phyloP scores from a whole-genome alignment of 2,797 vertebrate genomes.

The Cynopterus sphinx region DNA sequence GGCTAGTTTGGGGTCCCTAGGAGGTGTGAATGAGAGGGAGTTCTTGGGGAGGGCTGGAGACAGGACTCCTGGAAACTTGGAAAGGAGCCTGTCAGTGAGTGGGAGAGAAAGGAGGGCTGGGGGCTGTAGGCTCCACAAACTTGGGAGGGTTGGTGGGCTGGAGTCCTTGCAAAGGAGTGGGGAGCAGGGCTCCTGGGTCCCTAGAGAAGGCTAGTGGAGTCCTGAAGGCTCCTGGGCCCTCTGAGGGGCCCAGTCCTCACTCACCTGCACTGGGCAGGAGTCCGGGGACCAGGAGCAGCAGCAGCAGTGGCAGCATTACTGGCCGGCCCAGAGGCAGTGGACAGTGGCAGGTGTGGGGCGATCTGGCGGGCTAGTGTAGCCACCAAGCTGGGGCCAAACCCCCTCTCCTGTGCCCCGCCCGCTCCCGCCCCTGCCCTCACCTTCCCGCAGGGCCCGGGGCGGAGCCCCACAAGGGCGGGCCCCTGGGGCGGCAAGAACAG shows the following conservation, averaged over 20 bases:
- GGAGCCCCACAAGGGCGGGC: constrained; percentile 5
- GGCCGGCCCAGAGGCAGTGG: not conserved
- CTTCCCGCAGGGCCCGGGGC: not conserved
- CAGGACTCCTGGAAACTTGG: not conserved
- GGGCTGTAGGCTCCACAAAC: not conserved
- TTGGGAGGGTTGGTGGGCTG: not conserved
- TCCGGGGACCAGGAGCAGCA: not conserved
- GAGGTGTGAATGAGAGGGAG: not conserved
- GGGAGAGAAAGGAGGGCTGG: not conserved
- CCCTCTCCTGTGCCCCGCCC: not conserved
- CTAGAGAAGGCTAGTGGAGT: not conserved
- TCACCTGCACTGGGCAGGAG: constrained; percentile 8
- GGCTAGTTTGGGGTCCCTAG: not conserved
- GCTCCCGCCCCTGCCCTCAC: constrained; percentile 18
- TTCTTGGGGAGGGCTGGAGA: not conserved
- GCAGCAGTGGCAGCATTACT: constrained; percentile 42
- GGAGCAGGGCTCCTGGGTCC: not conserved
- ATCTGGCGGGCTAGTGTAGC: not conserved
- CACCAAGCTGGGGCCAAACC: not conserved
- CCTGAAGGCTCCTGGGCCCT: too few species aligned
- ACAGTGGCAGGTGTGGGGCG: not conserved
- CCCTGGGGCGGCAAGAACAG: constrained; percentile 44
- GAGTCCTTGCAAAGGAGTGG: not conserved
- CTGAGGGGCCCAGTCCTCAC: not conserved
- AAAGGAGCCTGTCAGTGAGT: not conserved